Conservation (phyloP, 53 echinoderm and acorn worm species). For the Glandiceps talaboti region DNA sequence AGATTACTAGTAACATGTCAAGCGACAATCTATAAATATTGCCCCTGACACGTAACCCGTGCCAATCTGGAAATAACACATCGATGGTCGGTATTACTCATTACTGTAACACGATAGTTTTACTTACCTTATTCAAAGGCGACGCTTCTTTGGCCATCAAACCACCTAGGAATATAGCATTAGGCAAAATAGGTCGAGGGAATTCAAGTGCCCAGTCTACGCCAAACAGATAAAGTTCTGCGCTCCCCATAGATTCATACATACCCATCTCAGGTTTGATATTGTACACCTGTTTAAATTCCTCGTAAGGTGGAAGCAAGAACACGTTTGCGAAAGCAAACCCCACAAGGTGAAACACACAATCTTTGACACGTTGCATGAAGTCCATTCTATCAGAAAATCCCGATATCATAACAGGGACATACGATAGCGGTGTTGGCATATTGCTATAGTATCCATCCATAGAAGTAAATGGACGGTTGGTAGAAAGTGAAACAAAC, state of each 20-base stretch:
- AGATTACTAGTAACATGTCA: too few relatives aligned
- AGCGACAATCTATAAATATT: too few relatives aligned
- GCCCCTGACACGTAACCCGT: too few relatives aligned
- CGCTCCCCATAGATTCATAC: constrained; percentile 6
- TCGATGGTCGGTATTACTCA: too few relatives aligned
- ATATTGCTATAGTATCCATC: background rate
- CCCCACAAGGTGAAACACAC: background rate
- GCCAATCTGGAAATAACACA: too few relatives aligned
- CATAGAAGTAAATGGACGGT: background rate
- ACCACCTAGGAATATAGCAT: constrained; percentile 8
- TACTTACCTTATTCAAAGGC: background rate
- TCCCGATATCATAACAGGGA: background rate
- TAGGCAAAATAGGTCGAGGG: constrained; percentile 21
- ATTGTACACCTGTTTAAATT: constrained; percentile 21
- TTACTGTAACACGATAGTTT: too few relatives aligned
- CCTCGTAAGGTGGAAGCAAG: background rate
- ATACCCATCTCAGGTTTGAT: constrained; percentile 18
- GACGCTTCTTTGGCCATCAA: background rate
- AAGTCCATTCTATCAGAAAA: constrained; percentile 14
- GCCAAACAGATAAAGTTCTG: constrained; percentile 13
- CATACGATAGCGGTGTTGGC: constrained; percentile 14
- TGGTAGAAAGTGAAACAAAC: background rate
- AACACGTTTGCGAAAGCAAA: background rate
- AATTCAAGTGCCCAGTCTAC: constrained; percentile 18
- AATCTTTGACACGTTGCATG: constrained; percentile 7